A percentile compares a stretch with the other conserved stretches of the same genome.
phyloP scores from a whole-genome alignment of 1,140 invertebrate genomes.

The Drosophila pseudoobscura region DNA sequence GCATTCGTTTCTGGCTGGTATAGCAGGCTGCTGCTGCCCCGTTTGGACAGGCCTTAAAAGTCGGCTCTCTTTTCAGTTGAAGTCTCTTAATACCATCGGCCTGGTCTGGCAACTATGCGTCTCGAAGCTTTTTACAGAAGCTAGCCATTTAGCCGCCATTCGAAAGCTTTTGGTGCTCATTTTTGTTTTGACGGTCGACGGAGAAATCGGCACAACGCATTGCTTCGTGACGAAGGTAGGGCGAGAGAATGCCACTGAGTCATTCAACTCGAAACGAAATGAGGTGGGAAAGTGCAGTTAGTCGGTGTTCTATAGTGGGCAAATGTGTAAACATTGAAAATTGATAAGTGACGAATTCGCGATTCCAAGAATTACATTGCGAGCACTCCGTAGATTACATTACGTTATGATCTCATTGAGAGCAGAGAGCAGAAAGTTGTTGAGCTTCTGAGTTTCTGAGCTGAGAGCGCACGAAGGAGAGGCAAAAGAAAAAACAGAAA shows the following conservation, averaged over 20 bases:
- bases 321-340: not conserved
- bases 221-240: slow-evolving; percentile 9
- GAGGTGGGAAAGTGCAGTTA: slow-evolving; percentile 15
- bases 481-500: slow-evolving; percentile 2
- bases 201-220: not conserved
- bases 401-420: slow-evolving; percentile 19
- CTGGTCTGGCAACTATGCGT: too few relatives aligned
- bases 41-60: not conserved
- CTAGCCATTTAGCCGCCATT: too few relatives aligned
- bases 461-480: too few relatives aligned
- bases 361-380: not conserved
- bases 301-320: not conserved
- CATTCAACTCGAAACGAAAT: slow-evolving; percentile 1
- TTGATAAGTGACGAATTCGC: slow-evolving; percentile 2
- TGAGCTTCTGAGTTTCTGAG: not conserved
- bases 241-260: slow-evolving; percentile 9
- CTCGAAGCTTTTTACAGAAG: slow-evolving; percentile 10
- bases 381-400: slow-evolving; percentile 1
- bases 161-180: not conserved
- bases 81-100: too few relatives aligned
- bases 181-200: slow-evolving; percentile 5
- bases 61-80: not conserved
- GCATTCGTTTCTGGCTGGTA: too few relatives aligned
- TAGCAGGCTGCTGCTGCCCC: not conserved
- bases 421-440: not conserved